Base-by-base conservation (phyloP, 92 coral and sea anemone species). In the Hydrozoanthus gracilis region DNA sequence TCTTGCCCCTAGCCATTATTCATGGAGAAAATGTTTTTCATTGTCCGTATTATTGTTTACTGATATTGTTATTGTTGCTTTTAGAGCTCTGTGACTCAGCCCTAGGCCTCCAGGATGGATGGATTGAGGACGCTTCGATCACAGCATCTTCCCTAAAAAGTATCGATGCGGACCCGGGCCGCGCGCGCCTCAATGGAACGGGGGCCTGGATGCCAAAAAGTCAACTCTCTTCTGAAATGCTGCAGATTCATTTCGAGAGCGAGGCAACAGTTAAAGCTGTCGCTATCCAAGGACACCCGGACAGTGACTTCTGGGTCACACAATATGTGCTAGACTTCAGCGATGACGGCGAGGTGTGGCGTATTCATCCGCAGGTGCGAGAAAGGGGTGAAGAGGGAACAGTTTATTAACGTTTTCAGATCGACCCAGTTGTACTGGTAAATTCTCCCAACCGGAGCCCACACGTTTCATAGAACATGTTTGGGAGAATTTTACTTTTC, bases 171-270 rank as follows among this genome's bases (percentile, higher is more conserved):
- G 98, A 94, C 18, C 98, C 98, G 6, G 98, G 87, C 77, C 91
- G 91, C n/a, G 98, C 98, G 71, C 94, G 98, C 76, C 94, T 95
- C 77, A 91, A 92, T 87, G 95, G 96, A 2, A 78, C 86, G 58
- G 92, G 94, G 10, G 95, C 98, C 88, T 95, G 98, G 98, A 88
- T 89, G 89, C 98, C 98, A 70, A 85, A 64, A 46, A 86, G 60
- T 62, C 94, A 91, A 71, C 89, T 76, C 71, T 76, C 88, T 54
- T 64, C 85, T 44, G 95, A 91, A 78, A 73, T 95, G 84, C 88
- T 95, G 27, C 98, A 95, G 93, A 89, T 95, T 67, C 90, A 95
- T 76, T 88, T 95, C 54, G 76, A 76, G 44, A 73, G 70, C 35
- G 89, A 93, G 61, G 87, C 95, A 44, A 92, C 92, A 46, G 79